Evolutionary conservation across 2,888 invertebrate species (phyloP).

Genomic region (Uloborus plumipes): DNA sequence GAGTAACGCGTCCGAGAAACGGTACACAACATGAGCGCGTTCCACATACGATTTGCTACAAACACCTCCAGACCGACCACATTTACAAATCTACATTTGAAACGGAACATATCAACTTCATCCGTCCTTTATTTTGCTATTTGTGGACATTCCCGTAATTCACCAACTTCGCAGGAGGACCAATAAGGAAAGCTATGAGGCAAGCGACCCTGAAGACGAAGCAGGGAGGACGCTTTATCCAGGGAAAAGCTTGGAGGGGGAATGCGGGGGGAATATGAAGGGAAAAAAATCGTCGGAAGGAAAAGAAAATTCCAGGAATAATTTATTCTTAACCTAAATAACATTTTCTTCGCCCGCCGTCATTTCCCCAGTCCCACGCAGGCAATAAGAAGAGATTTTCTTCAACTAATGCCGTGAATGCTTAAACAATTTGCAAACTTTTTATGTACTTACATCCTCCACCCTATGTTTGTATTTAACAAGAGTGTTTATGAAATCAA

Average conservation of each 20-base stretch:
- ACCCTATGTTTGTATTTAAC: slow-evolving; percentile 31
- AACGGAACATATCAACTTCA: no score
- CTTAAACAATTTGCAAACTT: slow-evolving; percentile 58
- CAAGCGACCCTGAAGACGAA: slow-evolving; percentile 28
- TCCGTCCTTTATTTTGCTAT: no score
- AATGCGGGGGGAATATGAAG: slow-evolving; percentile 4
- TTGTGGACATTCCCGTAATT: no score
- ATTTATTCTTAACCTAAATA: slow-evolving; percentile 64
- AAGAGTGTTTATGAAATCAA: slow-evolving; percentile 57
- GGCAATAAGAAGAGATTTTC: slow-evolving; percentile 11
- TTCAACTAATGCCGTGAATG: slow-evolving; percentile 42
- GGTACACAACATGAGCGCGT: no score
- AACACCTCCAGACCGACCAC: no score
- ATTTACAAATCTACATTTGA: no score
- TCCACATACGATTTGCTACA: no score
- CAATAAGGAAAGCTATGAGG: slow-evolving; percentile 48
- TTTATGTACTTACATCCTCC: slow-evolving; percentile 46
- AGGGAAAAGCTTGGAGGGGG: background rate
- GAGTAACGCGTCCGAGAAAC: no score
- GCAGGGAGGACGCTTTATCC: slow-evolving; percentile 8
- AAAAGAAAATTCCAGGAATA: slow-evolving; percentile 52
- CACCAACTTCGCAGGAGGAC: slow-evolving; percentile 15
- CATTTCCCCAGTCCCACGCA: slow-evolving; percentile 27
- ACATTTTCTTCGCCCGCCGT: slow-evolving; percentile 49
- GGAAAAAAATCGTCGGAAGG: slow-evolving; percentile 12